phyloP scores from a whole-genome alignment of 2,888 invertebrate genomes.

The Eucera pruinosa region DNA sequence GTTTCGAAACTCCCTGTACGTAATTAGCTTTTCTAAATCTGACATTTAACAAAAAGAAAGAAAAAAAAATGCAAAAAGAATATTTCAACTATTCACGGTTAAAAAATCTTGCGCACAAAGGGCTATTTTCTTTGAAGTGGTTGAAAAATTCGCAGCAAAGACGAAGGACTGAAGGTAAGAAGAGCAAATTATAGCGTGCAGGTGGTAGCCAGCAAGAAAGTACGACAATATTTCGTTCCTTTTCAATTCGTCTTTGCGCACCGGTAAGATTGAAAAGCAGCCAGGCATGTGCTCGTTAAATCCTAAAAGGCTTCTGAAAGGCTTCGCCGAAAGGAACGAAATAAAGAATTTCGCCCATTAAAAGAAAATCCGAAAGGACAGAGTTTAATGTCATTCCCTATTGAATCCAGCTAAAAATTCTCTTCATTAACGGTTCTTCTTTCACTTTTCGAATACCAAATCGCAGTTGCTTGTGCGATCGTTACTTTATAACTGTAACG shows the following conservation, averaged over 20 bases:
- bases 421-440: not conserved
- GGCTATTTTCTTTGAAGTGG: no score
- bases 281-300: slow-evolving; percentile 42
- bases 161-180: no score
- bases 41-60: no score
- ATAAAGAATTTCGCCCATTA: slow-evolving; percentile 39
- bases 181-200: not conserved
- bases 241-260: slow-evolving; percentile 14
- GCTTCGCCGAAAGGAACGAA: not conserved
- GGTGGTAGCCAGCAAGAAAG: slow-evolving; percentile 5
- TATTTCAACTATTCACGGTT: no score
- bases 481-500: no score
- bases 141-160: not conserved
- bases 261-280: slow-evolving; percentile 24
- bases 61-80: no score
- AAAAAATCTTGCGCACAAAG: no score
- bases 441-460: no score
- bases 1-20: no score
- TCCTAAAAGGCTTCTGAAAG: slow-evolving; percentile 27
- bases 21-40: no score
- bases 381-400: not conserved
- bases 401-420: not conserved
- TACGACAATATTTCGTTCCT: not conserved
- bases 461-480: no score
- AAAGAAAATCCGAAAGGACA: slow-evolving; percentile 12